These are phyloP conservation scores for Solenopsis invicta DNA, from an alignment of 1,140 invertebrate species.

Conservation along the genomic window DNA sequence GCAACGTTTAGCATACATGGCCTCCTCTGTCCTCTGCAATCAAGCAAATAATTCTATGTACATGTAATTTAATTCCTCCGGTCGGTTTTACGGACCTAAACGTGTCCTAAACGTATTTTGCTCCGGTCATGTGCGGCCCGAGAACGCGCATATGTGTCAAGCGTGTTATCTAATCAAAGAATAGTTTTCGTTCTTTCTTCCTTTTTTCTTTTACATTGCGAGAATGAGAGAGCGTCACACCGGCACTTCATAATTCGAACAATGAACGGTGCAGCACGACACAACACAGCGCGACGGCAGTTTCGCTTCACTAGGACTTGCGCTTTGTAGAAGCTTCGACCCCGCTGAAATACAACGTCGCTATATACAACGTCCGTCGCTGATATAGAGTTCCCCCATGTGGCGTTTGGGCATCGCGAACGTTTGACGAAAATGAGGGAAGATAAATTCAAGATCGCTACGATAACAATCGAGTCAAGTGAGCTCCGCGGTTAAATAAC, in stretches of 20 bases:
- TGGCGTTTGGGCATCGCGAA: slow-evolving; percentile 3
- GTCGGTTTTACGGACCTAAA: background rate
- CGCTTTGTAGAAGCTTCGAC: background rate
- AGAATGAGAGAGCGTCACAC: background rate
- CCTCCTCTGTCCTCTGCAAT: slow-evolving; percentile 61
- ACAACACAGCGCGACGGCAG: background rate
- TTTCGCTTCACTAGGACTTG: background rate
- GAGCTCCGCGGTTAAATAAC: slow-evolving; percentile 20
- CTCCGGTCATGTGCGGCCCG: background rate
- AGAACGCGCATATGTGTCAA: slow-evolving; percentile 1
- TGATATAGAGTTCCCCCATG: slow-evolving; percentile 31
- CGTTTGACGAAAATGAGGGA: slow-evolving; percentile 29
- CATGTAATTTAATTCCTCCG: background rate
- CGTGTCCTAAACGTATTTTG: background rate
- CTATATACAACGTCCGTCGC: background rate
- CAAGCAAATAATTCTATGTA: slow-evolving; percentile 9
- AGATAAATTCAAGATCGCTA: slow-evolving; percentile 37
- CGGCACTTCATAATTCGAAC: background rate
- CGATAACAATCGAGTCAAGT: slow-evolving; percentile 33
- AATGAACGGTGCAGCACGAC: background rate
- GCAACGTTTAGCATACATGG: slow-evolving; percentile 66
- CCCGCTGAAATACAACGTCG: background rate
- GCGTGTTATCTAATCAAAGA: slow-evolving; percentile 54
- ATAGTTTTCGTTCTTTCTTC: background rate
- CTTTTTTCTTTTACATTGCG: background rate